Evolutionary conservation across 2,888 invertebrate species (phyloP).

Genomic region (Ochropleura plecta): DNA sequence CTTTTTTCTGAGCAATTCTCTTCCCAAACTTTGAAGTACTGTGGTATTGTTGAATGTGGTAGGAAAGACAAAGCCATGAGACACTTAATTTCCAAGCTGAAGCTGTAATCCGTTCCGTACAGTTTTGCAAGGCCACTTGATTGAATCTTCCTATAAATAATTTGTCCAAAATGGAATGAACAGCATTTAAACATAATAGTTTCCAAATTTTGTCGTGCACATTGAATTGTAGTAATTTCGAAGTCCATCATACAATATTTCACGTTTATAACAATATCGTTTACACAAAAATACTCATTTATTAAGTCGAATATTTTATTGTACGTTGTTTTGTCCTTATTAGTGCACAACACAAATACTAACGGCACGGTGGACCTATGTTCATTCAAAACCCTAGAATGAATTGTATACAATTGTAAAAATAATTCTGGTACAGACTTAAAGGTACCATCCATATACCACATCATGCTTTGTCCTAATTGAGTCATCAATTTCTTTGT

Average conservation of each 20-base stretch:
- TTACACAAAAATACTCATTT: constrained; percentile 28
- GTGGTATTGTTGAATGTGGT: constrained; percentile 25
- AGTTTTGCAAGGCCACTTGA: constrained; percentile 44
- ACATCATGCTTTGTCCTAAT: constrained; percentile 29
- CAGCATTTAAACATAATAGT: constrained; percentile 40
- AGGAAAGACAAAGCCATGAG: constrained; percentile 26
- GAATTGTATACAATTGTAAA: constrained; percentile 14
- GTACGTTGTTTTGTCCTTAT: constrained; percentile 28
- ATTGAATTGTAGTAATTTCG: constrained; percentile 38
- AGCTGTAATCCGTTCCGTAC: constrained; percentile 33
- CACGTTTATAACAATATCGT: constrained; percentile 34
- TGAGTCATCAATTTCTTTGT: constrained; percentile 31
- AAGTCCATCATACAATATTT: constrained; percentile 43
- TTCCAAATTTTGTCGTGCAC: constrained; percentile 34
- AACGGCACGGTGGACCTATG: constrained; percentile 16
- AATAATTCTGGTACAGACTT: constrained; percentile 20
- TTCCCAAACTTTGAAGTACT: constrained; percentile 32
- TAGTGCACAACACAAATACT: constrained; percentile 33
- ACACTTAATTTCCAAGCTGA: constrained; percentile 38
- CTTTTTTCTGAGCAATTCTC: constrained; percentile 27
- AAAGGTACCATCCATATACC: constrained; percentile 28
- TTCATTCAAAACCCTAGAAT: constrained; percentile 10
- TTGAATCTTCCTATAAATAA: constrained; percentile 42
- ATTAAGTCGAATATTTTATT: constrained; percentile 16
- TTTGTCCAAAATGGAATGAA: constrained; percentile 40